These are phyloP conservation scores for Junco hyemalis DNA, from an alignment of 2,113 vertebrate genomes.

Conservation along the genomic window DNA sequence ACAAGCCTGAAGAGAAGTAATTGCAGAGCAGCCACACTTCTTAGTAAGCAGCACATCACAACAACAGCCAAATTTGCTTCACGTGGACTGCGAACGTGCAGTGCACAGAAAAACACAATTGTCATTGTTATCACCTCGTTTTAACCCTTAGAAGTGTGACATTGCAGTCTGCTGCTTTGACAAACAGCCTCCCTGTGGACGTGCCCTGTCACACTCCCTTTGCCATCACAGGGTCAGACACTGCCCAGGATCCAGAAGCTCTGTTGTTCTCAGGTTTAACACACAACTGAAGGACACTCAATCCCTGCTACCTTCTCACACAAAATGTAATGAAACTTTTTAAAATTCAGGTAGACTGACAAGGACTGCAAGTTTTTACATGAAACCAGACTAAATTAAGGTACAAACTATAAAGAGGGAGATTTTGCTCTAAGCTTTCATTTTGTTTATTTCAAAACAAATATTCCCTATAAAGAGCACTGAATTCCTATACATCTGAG, in stretches of 20 bases:
- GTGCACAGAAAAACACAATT: background rate
- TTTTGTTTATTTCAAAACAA: background rate
- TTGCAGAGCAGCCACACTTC: background rate
- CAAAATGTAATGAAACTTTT: background rate
- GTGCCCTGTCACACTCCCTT: background rate
- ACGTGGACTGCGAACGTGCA: fast-evolving
- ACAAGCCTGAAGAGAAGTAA: background rate
- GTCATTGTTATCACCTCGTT: background rate
- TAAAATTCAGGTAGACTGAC: background rate
- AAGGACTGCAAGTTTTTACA: background rate
- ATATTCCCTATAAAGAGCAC: background rate
- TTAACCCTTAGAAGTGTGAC: background rate
- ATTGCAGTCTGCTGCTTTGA: background rate
- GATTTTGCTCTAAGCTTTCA: background rate
- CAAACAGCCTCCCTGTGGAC: background rate
- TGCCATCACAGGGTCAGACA: background rate
- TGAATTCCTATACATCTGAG: background rate
- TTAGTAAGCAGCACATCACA: background rate
- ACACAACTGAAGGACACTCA: background rate
- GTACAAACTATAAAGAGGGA: background rate
- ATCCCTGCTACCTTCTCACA: background rate
- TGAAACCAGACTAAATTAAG: background rate
- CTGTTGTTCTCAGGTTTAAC: background rate
- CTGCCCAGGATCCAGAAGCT: background rate
- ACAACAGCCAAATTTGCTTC: background rate